These are phyloP conservation scores for Podarcis lilfordi DNA, from an alignment of 2,797 vertebrate genomes.

Conservation along the genomic window DNA sequence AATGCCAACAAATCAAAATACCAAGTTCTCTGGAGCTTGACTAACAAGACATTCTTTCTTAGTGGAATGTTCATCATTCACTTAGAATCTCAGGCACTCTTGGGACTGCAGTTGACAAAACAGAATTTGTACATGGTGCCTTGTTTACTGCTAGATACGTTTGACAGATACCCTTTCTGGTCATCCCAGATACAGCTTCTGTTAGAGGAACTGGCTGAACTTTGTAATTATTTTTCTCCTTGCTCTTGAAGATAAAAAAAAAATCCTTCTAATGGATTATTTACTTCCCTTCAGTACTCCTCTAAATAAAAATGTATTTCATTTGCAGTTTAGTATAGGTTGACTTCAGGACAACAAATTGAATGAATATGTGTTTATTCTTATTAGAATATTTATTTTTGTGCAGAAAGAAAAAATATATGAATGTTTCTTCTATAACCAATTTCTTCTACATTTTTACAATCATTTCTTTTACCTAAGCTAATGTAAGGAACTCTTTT, in stretches of 20 bases:
- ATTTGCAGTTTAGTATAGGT: constrained; percentile 32
- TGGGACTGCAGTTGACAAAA: background rate
- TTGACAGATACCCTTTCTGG: constrained; percentile 13
- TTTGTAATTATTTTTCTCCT: constrained; percentile 42
- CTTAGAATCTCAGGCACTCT: background rate
- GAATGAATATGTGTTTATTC: constrained; percentile 27
- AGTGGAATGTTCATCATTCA: background rate
- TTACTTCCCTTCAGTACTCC: constrained; percentile 45
- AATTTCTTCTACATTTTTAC: background rate
- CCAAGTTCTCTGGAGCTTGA: background rate
- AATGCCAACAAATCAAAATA: constrained; percentile 1
- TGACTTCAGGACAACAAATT: constrained; percentile 31
- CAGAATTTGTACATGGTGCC: constrained; percentile 33
- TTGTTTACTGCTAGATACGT: constrained; percentile 38
- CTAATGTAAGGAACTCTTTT: background rate
- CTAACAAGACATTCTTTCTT: background rate
- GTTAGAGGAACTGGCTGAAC: constrained; percentile 20
- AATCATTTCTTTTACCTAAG: background rate
- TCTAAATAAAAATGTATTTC: constrained; percentile 23
- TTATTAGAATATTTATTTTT: constrained; percentile 46
- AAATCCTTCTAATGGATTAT: constrained; percentile 44
- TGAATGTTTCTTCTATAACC: constrained; percentile 4
- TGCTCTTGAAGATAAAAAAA: constrained; percentile 33
- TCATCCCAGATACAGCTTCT: constrained; percentile 1
- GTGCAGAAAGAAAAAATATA: background rate